Base-by-base conservation (phyloP, 2,888 invertebrate species). In the Leptopilina syphax region DNA sequence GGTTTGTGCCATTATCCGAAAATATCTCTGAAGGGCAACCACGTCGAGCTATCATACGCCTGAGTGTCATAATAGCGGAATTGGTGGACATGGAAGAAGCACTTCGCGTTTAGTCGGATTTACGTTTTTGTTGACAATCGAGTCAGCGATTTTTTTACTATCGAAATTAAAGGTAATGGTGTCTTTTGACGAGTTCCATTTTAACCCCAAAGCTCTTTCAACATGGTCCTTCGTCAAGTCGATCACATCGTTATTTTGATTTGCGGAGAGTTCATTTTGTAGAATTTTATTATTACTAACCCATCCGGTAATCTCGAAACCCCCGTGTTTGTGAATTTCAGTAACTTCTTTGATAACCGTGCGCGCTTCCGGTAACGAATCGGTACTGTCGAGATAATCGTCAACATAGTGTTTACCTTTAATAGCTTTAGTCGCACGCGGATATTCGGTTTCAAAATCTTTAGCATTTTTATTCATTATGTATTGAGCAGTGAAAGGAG, bases 331-430 rank as follows among this genome's bases (percentile, higher is more conserved):
- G 85, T 80, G 9, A 81, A 54, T 0, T 47, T 79, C 0, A 34
- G 2, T 34, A 34, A 86, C 83, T 13, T 86, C 66, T 9, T 5
- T 1, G 1, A 86, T 81, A 7, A 34, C 87, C 24, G 1, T 57
- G 13, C n/a, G 66, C 0, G 88, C 87, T 76, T 84, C 83, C 1
- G 83, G 77, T 3, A 81, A 79, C 41, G 86, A 82, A 4, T 83
- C 82, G 10, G 12, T 12, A 65, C 87, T 86, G 3, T 86, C 86
- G 6, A 83, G 80, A 27, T 83, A 85, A 47, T 85, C 84, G 18
- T 87, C 87, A 67, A 89, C 85, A 63, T 89, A 90, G 78, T 86
- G 86, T 6, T 86, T 84, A 1, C 8, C 44, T 6, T 6, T 44
- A 8, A 44, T 44, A 0, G 44, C 7, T 44, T 44, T 8, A 44